Conservation (phyloP, 2,113 vertebrate genomes). For the Leucoraja erinaceus region DNA sequence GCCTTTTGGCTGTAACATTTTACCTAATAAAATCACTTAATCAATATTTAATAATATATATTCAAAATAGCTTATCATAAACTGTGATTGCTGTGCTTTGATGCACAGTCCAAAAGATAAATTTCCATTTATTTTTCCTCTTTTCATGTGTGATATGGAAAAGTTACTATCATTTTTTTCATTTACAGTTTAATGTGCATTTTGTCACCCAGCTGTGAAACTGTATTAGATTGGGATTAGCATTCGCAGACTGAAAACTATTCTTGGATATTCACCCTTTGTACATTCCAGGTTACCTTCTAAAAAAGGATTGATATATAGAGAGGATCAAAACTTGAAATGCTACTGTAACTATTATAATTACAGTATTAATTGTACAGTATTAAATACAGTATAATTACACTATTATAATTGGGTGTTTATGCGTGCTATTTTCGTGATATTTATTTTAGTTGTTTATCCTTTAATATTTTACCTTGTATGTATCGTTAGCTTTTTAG, state of each 20-base stretch:
- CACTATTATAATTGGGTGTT: no score
- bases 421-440: no score
- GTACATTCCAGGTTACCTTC: background rate
- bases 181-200: background rate
- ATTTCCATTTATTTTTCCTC: background rate
- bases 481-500: no score
- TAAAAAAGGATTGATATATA: background rate
- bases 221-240: background rate
- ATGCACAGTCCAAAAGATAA: background rate
- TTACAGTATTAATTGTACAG: no score
- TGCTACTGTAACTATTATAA: no score
- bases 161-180: background rate
- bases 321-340: background rate
- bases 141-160: background rate
- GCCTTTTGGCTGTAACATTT: background rate
- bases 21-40: background rate
- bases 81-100: background rate
- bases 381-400: no score
- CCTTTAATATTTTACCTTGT: no score
- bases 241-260: background rate
- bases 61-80: background rate
- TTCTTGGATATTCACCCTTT: background rate
- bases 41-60: background rate
- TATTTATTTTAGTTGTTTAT: no score
- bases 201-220: background rate